Evolutionary conservation across 1,140 invertebrate genomes (phyloP), one percentile per base, ranked within the genome.

Genomic region (Panagrolaimus sp.): DNA sequence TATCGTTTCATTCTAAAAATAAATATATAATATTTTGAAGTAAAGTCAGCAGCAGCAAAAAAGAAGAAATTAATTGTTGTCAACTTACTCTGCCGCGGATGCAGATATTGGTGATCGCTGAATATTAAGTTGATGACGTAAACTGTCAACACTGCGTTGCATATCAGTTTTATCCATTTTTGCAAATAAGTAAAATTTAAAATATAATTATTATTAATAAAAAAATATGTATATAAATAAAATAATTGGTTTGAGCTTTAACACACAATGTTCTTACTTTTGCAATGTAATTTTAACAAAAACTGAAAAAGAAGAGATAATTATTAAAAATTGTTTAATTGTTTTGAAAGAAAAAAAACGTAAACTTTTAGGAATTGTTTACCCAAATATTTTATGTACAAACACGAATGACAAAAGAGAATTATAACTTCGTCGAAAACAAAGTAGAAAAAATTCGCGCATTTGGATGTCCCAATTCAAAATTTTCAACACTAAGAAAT

Each of bases 1-100:
- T 93, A 96, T 78, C 94, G 92, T 77, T 92, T 88, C 89, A 96
- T 91, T 83, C 93, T 96, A 88, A 44, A 89, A 89, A 75, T 83
- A 81, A 79, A n/a, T 43, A 32, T n/a, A n/a, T n/a, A n/a, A n/a
- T n/a, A n/a, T n/a, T n/a, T n/a, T 76, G 72, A 83, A 67, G 10
- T 7, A 70, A 79, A 78, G 75, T 71, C 64, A 43, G 17, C 14
- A 10, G 10, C 43, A 65, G 10, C 5, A 6, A 24, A 66, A 66
- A 66, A 67, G 7, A 10, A 24, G 9, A 70, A 7, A 21, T 69
- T 58, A 26, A 24, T 52, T 52, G 9, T 12, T 48, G 32, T 15
- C 7, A 45, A 77, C 77, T 77, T 72, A 80, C 78, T 81, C 79
- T 12, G 62, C 71, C 12, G 73, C 80, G 14, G 78, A 79, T 44